Conservation (phyloP, 2,797 vertebrate species). For the Myripristis murdjan region DNA sequence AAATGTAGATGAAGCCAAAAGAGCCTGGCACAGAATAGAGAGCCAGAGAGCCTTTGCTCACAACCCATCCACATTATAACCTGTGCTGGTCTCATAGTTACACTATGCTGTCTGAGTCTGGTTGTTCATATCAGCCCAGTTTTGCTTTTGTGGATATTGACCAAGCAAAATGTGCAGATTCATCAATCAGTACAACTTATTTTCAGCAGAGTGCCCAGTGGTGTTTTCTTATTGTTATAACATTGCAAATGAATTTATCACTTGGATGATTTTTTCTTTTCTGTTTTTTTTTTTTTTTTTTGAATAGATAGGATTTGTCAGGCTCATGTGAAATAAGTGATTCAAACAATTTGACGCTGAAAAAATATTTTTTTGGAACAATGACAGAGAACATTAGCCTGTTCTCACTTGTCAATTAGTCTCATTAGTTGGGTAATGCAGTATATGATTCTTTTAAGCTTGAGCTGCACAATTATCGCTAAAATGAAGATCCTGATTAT, state of each 20-base stretch:
- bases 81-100: neutral
- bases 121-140: neutral
- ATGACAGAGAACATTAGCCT: constrained; percentile 30
- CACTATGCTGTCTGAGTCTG: neutral
- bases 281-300: too few relatives aligned
- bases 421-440: constrained; percentile 43
- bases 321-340: constrained; percentile 27
- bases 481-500: constrained; percentile 32
- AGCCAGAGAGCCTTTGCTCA: neutral
- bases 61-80: neutral
- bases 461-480: constrained; percentile 33
- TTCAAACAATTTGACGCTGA: constrained; percentile 49
- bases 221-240: too few relatives aligned
- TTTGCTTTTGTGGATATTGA: too few relatives aligned
- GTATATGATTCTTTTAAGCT: constrained; percentile 34
- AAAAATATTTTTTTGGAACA: constrained; percentile 33
- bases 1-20: neutral
- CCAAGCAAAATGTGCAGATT: too few relatives aligned
- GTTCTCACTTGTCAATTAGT: constrained; percentile 55
- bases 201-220: too few relatives aligned
- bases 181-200: too few relatives aligned
- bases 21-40: neutral
- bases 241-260: too few relatives aligned
- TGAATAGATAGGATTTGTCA: constrained; percentile 34
- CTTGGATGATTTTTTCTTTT: too few relatives aligned